phyloP scores from a whole-genome alignment of 1,140 invertebrate species.

The Cyclina sinensis region DNA sequence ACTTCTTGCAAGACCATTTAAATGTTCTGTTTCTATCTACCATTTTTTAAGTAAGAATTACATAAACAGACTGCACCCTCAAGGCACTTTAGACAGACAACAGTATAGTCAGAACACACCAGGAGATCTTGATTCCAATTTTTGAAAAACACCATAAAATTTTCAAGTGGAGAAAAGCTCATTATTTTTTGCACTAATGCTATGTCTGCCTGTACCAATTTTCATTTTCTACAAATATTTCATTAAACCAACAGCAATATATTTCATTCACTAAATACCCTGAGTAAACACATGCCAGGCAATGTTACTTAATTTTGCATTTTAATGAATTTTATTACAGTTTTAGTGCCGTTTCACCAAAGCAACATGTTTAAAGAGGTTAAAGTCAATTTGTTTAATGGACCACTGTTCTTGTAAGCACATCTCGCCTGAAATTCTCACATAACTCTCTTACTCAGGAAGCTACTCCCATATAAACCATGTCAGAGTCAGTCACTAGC shows the following conservation, averaged over 20 bases:
- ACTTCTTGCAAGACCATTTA: too few relatives aligned
- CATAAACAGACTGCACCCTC: too few relatives aligned
- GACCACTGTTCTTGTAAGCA: not conserved
- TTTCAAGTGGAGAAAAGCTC: too few relatives aligned
- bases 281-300: not conserved
- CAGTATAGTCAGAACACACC: too few relatives aligned
- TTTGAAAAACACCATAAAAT: too few relatives aligned
- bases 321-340: constrained; percentile 2
- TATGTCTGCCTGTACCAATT: too few relatives aligned
- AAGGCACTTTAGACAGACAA: too few relatives aligned
- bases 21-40: too few relatives aligned
- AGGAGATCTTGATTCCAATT: too few relatives aligned
- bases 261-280: not conserved
- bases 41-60: too few relatives aligned
- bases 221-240: not conserved
- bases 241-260: not conserved
- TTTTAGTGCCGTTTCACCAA: not conserved
- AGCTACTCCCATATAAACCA: not conserved
- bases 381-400: constrained; percentile 11
- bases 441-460: not conserved
- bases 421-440: constrained; percentile 8
- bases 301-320: constrained; percentile 29
- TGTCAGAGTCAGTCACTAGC: too few relatives aligned
- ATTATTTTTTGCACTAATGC: too few relatives aligned
- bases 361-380: not conserved